Evolutionary conservation across 2,113 vertebrate genomes (phyloP).

Genomic region (Ceyx melanurus): DNA sequence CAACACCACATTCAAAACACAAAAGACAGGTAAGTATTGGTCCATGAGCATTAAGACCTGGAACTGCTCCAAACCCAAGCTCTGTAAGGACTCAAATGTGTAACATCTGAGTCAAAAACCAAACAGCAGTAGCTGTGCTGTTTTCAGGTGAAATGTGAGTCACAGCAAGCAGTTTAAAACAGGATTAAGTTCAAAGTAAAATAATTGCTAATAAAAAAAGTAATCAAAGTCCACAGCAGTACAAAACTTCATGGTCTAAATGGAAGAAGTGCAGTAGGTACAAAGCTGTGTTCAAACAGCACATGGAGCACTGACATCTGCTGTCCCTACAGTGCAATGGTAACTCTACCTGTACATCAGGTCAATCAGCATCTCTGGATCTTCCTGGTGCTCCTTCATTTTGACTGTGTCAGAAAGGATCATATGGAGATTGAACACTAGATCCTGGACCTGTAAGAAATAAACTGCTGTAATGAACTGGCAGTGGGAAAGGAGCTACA

Average conservation of each 20-base stretch:
- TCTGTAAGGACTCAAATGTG: neutral
- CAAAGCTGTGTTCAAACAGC: neutral
- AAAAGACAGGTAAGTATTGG: neutral
- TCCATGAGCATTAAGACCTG: neutral
- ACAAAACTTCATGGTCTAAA: neutral
- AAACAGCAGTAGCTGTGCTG: neutral
- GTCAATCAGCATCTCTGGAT: conserved; percentile 98
- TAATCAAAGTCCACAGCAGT: neutral
- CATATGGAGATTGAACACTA: conserved; percentile 99
- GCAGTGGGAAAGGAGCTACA: neutral
- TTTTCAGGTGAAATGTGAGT: neutral
- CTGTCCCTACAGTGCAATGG: neutral
- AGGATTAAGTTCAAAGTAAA: neutral
- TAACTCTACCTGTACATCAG: conserved; percentile 93
- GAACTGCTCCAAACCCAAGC: neutral
- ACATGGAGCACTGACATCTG: neutral
- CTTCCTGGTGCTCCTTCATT: conserved; percentile 99
- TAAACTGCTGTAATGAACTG: neutral
- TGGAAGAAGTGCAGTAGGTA: neutral
- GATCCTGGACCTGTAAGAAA: conserved; percentile 89
- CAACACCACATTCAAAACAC: neutral
- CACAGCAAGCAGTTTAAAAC: neutral
- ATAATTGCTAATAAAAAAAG: neutral
- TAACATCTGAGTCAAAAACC: neutral
- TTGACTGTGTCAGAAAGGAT: conserved; percentile 98